phyloP scores from a whole-genome alignment of 37 sponge, comb jelly and placozoan genomes.

The Oopsacas minuta region DNA sequence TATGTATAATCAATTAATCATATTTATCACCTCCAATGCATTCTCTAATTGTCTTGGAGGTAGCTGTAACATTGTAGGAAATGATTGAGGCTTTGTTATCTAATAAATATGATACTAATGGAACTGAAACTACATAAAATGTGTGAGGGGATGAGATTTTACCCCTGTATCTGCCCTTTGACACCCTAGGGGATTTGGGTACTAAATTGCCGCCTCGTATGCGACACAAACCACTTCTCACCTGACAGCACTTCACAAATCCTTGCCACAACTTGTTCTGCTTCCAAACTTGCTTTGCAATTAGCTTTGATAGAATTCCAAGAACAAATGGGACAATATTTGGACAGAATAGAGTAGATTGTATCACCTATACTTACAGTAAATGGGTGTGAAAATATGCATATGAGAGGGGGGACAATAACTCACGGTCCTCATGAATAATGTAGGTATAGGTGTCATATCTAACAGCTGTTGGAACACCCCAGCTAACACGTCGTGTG shows the following conservation, averaged over 20 bases:
- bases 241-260: constrained; percentile 92
- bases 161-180: background rate
- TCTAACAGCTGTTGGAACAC: constrained; percentile 85
- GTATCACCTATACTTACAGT: constrained; percentile 93
- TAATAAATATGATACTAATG: constrained; percentile 2
- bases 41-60: constrained; percentile 49
- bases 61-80: constrained; percentile 59
- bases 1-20: background rate
- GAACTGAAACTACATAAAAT: too few species aligned
- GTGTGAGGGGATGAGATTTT: too few species aligned
- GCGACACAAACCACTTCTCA: background rate
- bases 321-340: constrained; percentile 67
- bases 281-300: constrained; percentile 92
- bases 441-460: constrained; percentile 68
- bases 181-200: too few species aligned
- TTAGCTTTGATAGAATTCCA: constrained; percentile 65
- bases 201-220: too few species aligned
- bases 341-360: constrained; percentile 60
- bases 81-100: constrained; percentile 80
- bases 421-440: constrained; percentile 96
- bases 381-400: background rate
- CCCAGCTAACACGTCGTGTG: constrained; percentile 79
- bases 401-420: too few species aligned
- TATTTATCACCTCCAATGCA: constrained; percentile 23
- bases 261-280: constrained; percentile 94